Base-by-base conservation (phyloP, 2,888 invertebrate genomes). In the Athetis lepigone region DNA sequence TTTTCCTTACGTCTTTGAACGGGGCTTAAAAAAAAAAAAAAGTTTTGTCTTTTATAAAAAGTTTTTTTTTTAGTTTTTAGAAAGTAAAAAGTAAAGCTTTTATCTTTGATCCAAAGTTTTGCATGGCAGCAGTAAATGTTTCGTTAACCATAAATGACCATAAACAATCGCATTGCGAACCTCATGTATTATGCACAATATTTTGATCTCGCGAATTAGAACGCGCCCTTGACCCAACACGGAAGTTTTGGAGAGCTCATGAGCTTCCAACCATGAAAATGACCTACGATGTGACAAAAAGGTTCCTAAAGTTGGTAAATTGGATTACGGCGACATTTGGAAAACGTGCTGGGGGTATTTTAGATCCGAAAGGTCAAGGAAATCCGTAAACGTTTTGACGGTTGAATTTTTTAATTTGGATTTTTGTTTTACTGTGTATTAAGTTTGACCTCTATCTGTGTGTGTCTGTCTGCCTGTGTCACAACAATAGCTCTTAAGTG, bases 181-280 rank as follows among this genome's bases (percentile, higher is more conserved):
- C 19, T 76, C 23, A 46, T 54, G 7, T 46, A 50, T 57, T 67
- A 71, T 71, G 49, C 57, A 68, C 60, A 52, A 52, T 68, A 66
- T 61, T 63, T 60, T 70, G 70, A 69, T 63, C 37, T 51, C 18
- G 40, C 25, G 13, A 80, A 74, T 64, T 73, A 55, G 77, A 67
- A 65, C 70, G 61, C 63, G 82, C 19, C 89, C 89, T 87, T 89
- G 88, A 83, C 88, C 83, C 72, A 75, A 69, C 42, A 64, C 75
- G 77, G 74, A 80, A 85, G 70, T 69, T 67, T 76, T 80, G 80
- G 51, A 61, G 57, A 45, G 51, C 45, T 43, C n/a, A n/a, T 50
- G 55, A 46, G 58, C 58, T 55, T 51, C 56, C 58, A 63, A 58
- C 67, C 70, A 65, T 61, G 52, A 74, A 73, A 77, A 72, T 63